phyloP scores from a whole-genome alignment of 2,888 invertebrate species.

The Junonia oenone region DNA sequence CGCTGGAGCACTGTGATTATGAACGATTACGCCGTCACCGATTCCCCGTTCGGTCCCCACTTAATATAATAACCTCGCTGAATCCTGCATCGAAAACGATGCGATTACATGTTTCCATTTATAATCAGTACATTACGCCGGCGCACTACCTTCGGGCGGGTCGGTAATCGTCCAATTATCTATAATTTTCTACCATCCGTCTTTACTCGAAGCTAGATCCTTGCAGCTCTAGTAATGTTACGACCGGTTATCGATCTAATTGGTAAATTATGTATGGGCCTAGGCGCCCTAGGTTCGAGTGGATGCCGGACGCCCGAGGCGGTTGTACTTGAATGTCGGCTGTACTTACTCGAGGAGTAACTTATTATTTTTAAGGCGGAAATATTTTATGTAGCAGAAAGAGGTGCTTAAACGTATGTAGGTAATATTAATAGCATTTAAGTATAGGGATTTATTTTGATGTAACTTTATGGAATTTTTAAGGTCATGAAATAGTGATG shows the following conservation, averaged over 20 bases:
- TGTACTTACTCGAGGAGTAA: no score
- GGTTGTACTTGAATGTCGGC: slow-evolving; percentile 5
- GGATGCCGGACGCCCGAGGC: slow-evolving; percentile 7
- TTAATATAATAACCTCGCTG: slow-evolving; percentile 77
- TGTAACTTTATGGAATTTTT: neutral
- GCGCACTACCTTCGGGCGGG: slow-evolving; percentile 48
- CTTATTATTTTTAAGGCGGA: no score
- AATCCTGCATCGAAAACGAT: slow-evolving; percentile 69
- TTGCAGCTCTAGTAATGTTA: slow-evolving; percentile 53
- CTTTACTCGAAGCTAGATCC: slow-evolving; percentile 62
- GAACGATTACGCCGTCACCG: slow-evolving; percentile 72
- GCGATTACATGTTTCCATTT: slow-evolving; percentile 74
- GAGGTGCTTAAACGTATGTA: neutral
- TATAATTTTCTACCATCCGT: slow-evolving; percentile 77
- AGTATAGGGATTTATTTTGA: neutral
- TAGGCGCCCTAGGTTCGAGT: slow-evolving; percentile 23
- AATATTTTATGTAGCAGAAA: neutral
- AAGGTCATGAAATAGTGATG: neutral
- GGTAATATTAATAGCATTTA: neutral
- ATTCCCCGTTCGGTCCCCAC: slow-evolving; percentile 67
- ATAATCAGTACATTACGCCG: slow-evolving; percentile 66
- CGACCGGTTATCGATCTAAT: slow-evolving; percentile 64
- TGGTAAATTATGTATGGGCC: slow-evolving; percentile 58
- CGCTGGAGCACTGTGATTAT: slow-evolving; percentile 54
- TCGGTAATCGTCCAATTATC: slow-evolving; percentile 73